These are phyloP conservation scores for Ptychoptera albimana DNA, from an alignment of 2,888 invertebrate genomes.

Conservation along the genomic window DNA sequence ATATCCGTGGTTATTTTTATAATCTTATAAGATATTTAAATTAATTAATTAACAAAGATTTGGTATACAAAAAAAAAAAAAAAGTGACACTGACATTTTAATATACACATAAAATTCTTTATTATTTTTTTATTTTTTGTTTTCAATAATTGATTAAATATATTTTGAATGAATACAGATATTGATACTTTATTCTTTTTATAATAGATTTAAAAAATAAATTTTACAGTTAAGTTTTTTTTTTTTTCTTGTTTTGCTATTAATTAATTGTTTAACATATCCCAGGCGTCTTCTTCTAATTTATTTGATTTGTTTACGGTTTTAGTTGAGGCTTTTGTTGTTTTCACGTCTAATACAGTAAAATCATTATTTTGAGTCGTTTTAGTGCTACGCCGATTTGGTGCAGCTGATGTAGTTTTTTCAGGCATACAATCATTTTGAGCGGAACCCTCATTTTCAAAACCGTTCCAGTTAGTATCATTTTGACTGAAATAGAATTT, in stretches of 20 bases:
- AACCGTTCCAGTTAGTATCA: constrained; percentile 28
- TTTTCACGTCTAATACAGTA: constrained; percentile 26
- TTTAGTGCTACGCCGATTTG: constrained; percentile 14
- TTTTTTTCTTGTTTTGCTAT: no score
- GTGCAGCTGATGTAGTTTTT: constrained; percentile 1
- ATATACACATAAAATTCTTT: no score
- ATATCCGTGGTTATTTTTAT: no score
- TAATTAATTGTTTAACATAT: constrained; percentile 39
- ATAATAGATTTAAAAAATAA: no score
- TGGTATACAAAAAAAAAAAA: no score
- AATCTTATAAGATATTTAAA: no score
- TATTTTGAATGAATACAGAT: no score
- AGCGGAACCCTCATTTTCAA: constrained; percentile 14
- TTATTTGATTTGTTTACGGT: constrained; percentile 23
- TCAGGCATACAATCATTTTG: constrained; percentile 15
- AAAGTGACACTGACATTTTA: no score
- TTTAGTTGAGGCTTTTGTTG: constrained; percentile 18
- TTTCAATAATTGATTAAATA: no score
- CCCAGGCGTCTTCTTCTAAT: constrained; percentile 45
- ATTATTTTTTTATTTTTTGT: no score
- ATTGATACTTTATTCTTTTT: no score
- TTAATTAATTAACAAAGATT: no score
- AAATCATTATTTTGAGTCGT: constrained; percentile 23
- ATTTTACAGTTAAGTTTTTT: not conserved
- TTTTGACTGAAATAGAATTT: constrained; percentile 7